Conservation (phyloP, 2,888 invertebrate species). For the Drosophila neotestacea region DNA sequence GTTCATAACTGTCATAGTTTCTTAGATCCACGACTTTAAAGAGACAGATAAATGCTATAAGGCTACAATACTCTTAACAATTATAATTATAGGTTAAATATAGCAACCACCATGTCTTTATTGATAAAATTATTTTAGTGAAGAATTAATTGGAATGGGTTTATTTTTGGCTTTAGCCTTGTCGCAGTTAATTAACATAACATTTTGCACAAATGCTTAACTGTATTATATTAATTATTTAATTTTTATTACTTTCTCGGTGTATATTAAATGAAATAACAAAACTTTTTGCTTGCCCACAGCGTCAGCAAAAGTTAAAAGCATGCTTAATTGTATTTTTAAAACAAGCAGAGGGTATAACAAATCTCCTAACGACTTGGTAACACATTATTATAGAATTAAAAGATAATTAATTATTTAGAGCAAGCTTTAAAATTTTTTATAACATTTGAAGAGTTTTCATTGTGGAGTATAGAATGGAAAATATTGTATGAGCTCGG, state of each 20-base stretch:
- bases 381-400: background rate
- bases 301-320: constrained; percentile 49
- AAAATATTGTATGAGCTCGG: no score
- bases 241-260: constrained; percentile 43
- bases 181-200: constrained; percentile 71
- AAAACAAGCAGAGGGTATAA: background rate
- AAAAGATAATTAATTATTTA: no score
- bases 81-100: background rate
- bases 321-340: constrained; percentile 38
- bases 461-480: no score
- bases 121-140: constrained; percentile 65
- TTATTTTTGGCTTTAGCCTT: constrained; percentile 49
- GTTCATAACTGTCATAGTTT: no score
- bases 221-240: constrained; percentile 64
- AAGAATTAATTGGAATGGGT: constrained; percentile 74
- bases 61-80: background rate
- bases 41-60: no score
- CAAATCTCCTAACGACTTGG: background rate
- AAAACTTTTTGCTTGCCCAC: constrained; percentile 35
- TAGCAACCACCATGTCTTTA: constrained; percentile 37
- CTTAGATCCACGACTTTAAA: no score
- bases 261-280: constrained; percentile 34
- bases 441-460: no score
- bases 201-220: constrained; percentile 41
- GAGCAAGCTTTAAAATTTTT: no score